A percentile compares a stretch with the other conserved stretches of the same genome.
These are phyloP conservation scores for Tanypteryx hageni DNA, from an alignment of 2,888 invertebrate species.

Conservation along the genomic window DNA sequence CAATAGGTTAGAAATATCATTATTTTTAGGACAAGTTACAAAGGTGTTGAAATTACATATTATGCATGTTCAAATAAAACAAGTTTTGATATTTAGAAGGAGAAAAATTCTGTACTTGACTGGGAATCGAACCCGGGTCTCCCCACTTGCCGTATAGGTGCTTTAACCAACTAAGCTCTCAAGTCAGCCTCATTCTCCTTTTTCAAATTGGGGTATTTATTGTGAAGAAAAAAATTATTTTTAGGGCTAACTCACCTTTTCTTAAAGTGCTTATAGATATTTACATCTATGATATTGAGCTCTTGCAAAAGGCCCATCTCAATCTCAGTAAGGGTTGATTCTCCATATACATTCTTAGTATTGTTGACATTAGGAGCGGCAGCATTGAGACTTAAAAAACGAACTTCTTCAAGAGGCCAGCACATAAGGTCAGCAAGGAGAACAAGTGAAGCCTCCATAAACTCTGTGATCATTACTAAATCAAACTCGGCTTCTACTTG, in stretches of 20 bases:
- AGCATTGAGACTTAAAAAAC: constrained; percentile 63
- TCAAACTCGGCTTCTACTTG: constrained; percentile 66
- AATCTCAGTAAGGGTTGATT: not conserved
- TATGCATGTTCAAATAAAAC: no score
- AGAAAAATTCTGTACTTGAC: no score
- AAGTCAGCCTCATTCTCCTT: no score
- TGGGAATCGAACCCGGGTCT: no score
- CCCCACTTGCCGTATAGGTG: no score
- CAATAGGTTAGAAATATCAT: not conserved
- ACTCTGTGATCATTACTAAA: constrained; percentile 68
- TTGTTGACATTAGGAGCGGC: not conserved
- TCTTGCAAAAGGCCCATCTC: not conserved
- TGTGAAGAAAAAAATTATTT: no score
- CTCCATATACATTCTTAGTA: not conserved
- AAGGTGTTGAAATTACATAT: no score
- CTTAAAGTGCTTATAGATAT: constrained; percentile 29
- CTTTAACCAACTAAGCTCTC: no score
- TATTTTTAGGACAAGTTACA: not conserved
- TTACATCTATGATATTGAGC: not conserved
- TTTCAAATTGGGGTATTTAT: no score
- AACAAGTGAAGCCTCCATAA: constrained; percentile 67
- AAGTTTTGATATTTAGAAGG: no score
- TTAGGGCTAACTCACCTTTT: constrained; percentile 18
- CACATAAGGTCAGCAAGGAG: constrained; percentile 66
- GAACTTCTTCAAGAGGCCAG: constrained; percentile 66